Conservation (phyloP, 2,888 invertebrate genomes). For the Heliconius charithonia region DNA sequence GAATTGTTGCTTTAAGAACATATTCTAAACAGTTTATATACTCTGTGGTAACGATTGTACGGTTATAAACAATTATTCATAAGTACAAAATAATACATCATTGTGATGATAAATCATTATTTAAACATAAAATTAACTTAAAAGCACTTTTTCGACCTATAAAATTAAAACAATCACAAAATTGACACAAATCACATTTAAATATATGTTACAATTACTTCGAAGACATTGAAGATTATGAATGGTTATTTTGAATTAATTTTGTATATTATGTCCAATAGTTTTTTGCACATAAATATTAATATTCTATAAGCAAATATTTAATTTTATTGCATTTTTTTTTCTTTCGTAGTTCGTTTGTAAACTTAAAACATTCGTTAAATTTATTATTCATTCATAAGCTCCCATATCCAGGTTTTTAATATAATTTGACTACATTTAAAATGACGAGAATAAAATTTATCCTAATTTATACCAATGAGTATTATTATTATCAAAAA, state of each 20-base stretch:
- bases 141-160: slow-evolving; percentile 37
- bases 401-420: slow-evolving; percentile 5
- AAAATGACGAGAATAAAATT: slow-evolving; percentile 72
- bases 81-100: slow-evolving; percentile 27
- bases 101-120: slow-evolving; percentile 43
- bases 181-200: slow-evolving; percentile 37
- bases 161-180: slow-evolving; percentile 44
- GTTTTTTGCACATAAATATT: too few relatives aligned
- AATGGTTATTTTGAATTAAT: not conserved
- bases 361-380: not conserved
- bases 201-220: slow-evolving; percentile 37
- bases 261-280: too few relatives aligned
- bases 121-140: slow-evolving; percentile 30
- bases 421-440: slow-evolving; percentile 64
- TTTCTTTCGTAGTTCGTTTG: not conserved
- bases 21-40: not conserved
- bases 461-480: slow-evolving; percentile 55
- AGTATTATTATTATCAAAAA: slow-evolving; percentile 71
- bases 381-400: slow-evolving; percentile 9
- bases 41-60: slow-evolving; percentile 42
- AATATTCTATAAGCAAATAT: not conserved
- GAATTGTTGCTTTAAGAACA: not conserved
- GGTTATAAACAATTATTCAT: slow-evolving; percentile 13
- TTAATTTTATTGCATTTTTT: not conserved
- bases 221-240: slow-evolving; percentile 15